phyloP scores from a whole-genome alignment of 2,888 invertebrate genomes.

The Rhamnusium bicolor region DNA sequence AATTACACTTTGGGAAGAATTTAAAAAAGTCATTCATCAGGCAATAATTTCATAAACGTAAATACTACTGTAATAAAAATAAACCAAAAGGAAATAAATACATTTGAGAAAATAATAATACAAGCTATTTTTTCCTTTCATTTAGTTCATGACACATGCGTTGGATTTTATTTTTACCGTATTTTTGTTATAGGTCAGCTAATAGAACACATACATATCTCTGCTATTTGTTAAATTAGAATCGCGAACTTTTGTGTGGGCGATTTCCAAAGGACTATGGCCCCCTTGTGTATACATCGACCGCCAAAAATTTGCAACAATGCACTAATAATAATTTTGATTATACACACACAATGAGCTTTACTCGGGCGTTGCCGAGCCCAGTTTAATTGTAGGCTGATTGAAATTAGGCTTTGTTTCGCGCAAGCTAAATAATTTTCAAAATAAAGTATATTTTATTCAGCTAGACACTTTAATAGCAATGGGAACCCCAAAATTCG shows the following conservation, averaged over 20 bases:
- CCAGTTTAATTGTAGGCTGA: no score
- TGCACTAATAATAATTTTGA: background rate
- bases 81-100: slow-evolving; percentile 20
- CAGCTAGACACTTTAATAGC: no score
- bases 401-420: no score
- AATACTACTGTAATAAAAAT: slow-evolving; percentile 24
- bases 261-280: slow-evolving; percentile 17
- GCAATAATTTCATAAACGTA: slow-evolving; percentile 24
- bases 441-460: no score
- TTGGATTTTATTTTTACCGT: slow-evolving; percentile 27
- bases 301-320: background rate
- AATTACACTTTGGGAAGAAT: slow-evolving; percentile 5
- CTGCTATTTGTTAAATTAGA: slow-evolving; percentile 26
- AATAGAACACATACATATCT: slow-evolving; percentile 25
- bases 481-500: no score
- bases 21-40: slow-evolving; percentile 16
- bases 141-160: slow-evolving; percentile 28
- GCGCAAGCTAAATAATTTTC: no score
- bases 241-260: slow-evolving; percentile 23
- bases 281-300: slow-evolving; percentile 7
- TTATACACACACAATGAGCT: background rate
- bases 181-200: slow-evolving; percentile 33
- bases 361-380: background rate
- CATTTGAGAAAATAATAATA: slow-evolving; percentile 13
- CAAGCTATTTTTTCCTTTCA: slow-evolving; percentile 16